These are phyloP conservation scores for Rhopalosiphum padi DNA, from an alignment of 1,140 invertebrate genomes.

Conservation along the genomic window DNA sequence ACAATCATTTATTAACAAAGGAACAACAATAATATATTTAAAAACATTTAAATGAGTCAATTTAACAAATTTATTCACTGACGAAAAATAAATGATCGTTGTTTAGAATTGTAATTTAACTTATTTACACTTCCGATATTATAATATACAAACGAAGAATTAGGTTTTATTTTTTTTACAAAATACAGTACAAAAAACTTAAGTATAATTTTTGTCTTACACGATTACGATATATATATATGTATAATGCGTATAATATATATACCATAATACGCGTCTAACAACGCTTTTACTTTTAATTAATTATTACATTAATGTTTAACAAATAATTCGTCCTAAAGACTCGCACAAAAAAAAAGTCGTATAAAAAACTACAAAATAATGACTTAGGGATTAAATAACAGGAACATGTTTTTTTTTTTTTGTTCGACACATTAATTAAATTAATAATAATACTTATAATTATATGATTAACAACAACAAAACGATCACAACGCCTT, in stretches of 20 bases:
- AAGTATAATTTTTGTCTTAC: slow-evolving; percentile 54
- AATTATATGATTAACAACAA: slow-evolving; percentile 57
- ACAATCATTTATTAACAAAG: slow-evolving; percentile 57
- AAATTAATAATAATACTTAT: slow-evolving; percentile 54
- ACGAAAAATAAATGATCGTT: slow-evolving; percentile 57
- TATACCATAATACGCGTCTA: background rate
- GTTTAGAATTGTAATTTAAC: slow-evolving; percentile 51
- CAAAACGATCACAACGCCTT: slow-evolving; percentile 57
- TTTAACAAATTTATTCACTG: slow-evolving; percentile 55
- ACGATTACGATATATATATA: slow-evolving; percentile 9
- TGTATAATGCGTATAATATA: background rate
- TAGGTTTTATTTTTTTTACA: slow-evolving; percentile 49
- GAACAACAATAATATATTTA: slow-evolving; percentile 57
- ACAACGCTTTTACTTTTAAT: slow-evolving; percentile 39
- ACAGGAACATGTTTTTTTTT: slow-evolving; percentile 57
- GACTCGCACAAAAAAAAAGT: slow-evolving; percentile 49
- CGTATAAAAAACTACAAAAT: slow-evolving; percentile 56
- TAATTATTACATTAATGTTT: slow-evolving; percentile 37
- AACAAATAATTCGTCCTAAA: slow-evolving; percentile 56
- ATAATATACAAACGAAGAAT: slow-evolving; percentile 54
- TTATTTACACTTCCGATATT: slow-evolving; percentile 54
- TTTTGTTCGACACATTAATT: slow-evolving; percentile 46
- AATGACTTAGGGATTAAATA: slow-evolving; percentile 57
- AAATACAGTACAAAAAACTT: slow-evolving; percentile 57
- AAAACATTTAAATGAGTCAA: slow-evolving; percentile 56